Base-by-base conservation (phyloP, 2,888 invertebrate species). In the Apamea anceps region DNA sequence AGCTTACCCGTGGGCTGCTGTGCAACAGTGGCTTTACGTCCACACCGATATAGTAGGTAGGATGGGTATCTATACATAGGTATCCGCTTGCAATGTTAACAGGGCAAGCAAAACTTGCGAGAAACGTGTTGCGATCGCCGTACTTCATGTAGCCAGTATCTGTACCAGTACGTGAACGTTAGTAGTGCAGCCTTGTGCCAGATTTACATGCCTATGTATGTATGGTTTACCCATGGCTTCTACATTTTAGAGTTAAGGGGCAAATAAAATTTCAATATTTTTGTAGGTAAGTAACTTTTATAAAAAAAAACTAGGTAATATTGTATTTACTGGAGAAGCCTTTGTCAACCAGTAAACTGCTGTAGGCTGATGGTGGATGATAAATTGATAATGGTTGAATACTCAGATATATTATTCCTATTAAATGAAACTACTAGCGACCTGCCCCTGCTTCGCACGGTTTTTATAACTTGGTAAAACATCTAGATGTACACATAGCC, bases 21-120 rank as follows among this genome's bases (percentile, higher is more conserved):
- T 72, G 72, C 60, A 72, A n/a, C 1, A 0, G 2, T 8, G 60
- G 4, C 37, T 7, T 32, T 62, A 62, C 51, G n/a, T 32, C 8
- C 21, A 51, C 51, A 60, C 63, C 62, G 48, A 74, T 74, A 60
- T 71, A 60, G 28, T 51, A 79, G 37, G 18, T 60, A 51, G 37
- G 28, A 18, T 66, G 15, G 15, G 10, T 66, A 65, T n/a, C n/a
- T 48, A 21, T 7, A 28, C 21, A 48, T 57, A 54, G 60, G 62
- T 85, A 73, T 37, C 45, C 51, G 85, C 67, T 75, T 60, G 63
- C 85, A 72, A 83, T 81, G 85, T 81, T 85, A 81, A 83, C 83
- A 81, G 65, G 86, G 82, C 75, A 65, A 70, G 83, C 85, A 75
- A 83, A 83, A 83, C 83, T 83, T 83, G 72, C 51, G 72, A 85